Evolutionary conservation across 2,888 invertebrate genomes (phyloP).

Genomic region (Trissolcus japonicus): DNA sequence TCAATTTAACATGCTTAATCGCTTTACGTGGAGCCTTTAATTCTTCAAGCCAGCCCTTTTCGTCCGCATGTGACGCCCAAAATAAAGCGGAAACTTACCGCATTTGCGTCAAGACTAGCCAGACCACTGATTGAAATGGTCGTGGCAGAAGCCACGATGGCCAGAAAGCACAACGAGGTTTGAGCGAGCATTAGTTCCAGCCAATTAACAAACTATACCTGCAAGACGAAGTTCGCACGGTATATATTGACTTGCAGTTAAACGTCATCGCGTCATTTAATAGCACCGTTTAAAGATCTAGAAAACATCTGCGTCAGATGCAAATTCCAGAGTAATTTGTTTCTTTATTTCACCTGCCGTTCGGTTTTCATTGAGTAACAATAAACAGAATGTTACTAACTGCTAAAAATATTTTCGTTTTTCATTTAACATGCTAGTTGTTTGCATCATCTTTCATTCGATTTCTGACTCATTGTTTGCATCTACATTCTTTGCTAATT

Average conservation of each 20-base stretch:
- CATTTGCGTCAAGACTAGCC: constrained; percentile 46
- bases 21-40: neutral
- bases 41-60: constrained; percentile 15
- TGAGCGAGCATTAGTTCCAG: constrained; percentile 37
- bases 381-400: constrained; percentile 38
- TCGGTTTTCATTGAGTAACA: constrained; percentile 48
- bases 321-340: constrained; percentile 40
- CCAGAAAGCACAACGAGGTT: constrained; percentile 58
- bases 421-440: too few species aligned
- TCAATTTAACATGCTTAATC: constrained; percentile 19
- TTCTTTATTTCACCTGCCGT: constrained; percentile 43
- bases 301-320: constrained; percentile 48
- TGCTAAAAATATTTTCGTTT: constrained; percentile 34
- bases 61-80: constrained; percentile 17
- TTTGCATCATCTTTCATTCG: neutral
- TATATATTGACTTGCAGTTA: constrained; percentile 33
- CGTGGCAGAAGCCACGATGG: constrained; percentile 59
- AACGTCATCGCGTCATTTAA: constrained; percentile 34
- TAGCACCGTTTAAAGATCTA: constrained; percentile 12
- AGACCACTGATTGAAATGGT: constrained; percentile 61
- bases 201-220: constrained; percentile 44
- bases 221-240: constrained; percentile 1
- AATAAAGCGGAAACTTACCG: constrained; percentile 53
- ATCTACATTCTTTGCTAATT: constrained; percentile 9
- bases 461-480: too few species aligned